phyloP scores from a whole-genome alignment of 2,888 invertebrate species.

The Tipula confusa region DNA sequence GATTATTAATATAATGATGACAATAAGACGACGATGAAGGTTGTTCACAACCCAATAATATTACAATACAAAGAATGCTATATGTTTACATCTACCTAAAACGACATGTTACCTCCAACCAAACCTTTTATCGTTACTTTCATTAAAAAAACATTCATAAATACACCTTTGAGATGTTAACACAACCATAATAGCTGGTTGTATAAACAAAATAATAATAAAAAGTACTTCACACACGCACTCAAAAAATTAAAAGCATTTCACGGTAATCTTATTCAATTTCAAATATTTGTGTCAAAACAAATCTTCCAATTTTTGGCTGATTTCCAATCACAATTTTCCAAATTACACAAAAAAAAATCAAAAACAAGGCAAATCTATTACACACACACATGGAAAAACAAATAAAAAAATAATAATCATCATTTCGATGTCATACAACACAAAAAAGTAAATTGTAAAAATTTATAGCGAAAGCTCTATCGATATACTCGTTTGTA shows the following conservation, averaged over 20 bases:
- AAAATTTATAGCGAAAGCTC: neutral
- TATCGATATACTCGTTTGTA: neutral
- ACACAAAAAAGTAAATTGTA: neutral
- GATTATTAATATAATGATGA: too few relatives aligned
- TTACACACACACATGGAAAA: too few relatives aligned
- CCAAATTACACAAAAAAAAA: neutral
- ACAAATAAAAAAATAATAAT: neutral
- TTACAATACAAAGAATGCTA: too few relatives aligned
- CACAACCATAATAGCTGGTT: too few relatives aligned
- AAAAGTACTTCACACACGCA: neutral
- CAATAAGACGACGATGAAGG: too few relatives aligned
- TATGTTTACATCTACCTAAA: too few relatives aligned
- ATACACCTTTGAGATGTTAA: too few relatives aligned
- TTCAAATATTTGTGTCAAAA: neutral
- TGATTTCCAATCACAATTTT: neutral
- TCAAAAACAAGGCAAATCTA: neutral
- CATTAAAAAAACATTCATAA: too few relatives aligned
- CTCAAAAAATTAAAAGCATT: neutral
- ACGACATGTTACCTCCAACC: too few relatives aligned
- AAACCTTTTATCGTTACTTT: too few relatives aligned
- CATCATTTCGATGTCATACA: neutral
- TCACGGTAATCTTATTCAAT: neutral
- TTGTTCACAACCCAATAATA: too few relatives aligned
- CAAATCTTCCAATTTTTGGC: neutral
- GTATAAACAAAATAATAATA: too few relatives aligned